A percentile compares a stretch with the other conserved stretches of the same genome.
Conservation (phyloP, 64 coral and sea anemone genomes). For the Stichodactyla mertensii region DNA sequence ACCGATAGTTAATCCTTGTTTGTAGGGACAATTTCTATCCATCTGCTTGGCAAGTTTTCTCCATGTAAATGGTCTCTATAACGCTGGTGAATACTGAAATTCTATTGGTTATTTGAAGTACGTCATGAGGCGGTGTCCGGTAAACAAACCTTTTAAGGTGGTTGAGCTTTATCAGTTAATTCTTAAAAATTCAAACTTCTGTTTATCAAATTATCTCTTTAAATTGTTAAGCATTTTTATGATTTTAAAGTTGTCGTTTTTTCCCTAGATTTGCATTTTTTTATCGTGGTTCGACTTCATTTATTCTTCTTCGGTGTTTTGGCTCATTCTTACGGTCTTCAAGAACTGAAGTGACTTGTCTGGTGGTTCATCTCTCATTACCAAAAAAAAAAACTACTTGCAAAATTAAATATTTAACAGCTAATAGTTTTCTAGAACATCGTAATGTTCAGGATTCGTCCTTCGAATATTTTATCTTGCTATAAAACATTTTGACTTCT, state of each 20-base stretch:
- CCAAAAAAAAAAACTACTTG: background rate
- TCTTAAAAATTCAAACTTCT: background rate
- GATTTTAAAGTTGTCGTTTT: background rate
- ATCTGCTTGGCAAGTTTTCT: no score
- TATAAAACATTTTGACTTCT: no score
- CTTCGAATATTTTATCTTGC: no score
- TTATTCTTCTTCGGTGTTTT: background rate
- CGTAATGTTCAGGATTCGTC: background rate
- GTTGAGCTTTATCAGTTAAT: background rate
- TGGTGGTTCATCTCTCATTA: background rate
- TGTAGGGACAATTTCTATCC: no score
- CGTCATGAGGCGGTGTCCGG: background rate
- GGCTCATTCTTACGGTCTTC: background rate
- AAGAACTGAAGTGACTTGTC: background rate
- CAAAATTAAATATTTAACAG: slow-evolving; percentile 3
- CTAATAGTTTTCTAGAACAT: background rate
- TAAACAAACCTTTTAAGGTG: background rate
- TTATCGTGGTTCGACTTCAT: background rate
- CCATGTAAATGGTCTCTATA: no score
- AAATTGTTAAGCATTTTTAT: background rate
- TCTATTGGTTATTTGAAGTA: no score
- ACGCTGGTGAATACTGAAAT: no score
- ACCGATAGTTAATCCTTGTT: no score
- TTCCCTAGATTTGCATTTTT: background rate
- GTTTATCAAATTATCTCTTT: background rate